Evolutionary conservation across 2,797 vertebrate genomes (phyloP).

Genomic region (Microctenopoma steveboyesi): DNA sequence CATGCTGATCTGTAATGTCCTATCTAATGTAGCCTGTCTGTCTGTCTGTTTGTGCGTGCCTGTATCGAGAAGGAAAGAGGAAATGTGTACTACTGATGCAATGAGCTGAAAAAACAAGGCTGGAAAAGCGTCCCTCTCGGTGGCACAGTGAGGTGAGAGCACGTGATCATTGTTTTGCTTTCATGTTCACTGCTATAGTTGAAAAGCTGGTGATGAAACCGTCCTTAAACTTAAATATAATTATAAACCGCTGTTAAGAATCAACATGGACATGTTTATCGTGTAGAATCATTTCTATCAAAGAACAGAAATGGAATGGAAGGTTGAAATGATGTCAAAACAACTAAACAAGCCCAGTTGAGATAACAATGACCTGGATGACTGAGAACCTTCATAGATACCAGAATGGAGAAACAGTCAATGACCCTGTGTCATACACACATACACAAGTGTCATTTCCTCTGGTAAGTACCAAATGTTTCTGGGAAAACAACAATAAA

Average conservation of each 20-base stretch:
- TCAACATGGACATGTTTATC: background rate
- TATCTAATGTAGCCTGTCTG: slow-evolving; percentile 29
- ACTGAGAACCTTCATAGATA: no score
- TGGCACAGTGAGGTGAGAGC: background rate
- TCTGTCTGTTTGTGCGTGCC: slow-evolving; percentile 1
- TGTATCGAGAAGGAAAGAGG: slow-evolving; percentile 44
- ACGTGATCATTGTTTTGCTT: slow-evolving; percentile 16
- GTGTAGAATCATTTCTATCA: background rate
- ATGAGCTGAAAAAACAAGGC: slow-evolving; percentile 47
- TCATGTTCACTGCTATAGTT: background rate
- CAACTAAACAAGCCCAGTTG: no score
- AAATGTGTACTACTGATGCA: slow-evolving; percentile 55
- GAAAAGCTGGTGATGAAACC: background rate
- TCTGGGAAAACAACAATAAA: background rate
- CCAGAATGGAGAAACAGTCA: background rate
- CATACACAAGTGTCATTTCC: slow-evolving; percentile 5
- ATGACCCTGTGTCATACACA: no score
- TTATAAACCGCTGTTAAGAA: background rate
- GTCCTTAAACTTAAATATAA: background rate
- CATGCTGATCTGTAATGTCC: slow-evolving; percentile 49
- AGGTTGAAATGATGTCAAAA: no score
- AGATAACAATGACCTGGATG: no score
- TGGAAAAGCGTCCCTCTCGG: slow-evolving; percentile 19
- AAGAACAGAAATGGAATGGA: background rate
- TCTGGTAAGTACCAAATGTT: background rate